A percentile compares a stretch with the other conserved stretches of the same genome.
Evolutionary conservation across 1,140 invertebrate genomes (phyloP).

Genomic region (Drosophila sulfurigaster): DNA sequence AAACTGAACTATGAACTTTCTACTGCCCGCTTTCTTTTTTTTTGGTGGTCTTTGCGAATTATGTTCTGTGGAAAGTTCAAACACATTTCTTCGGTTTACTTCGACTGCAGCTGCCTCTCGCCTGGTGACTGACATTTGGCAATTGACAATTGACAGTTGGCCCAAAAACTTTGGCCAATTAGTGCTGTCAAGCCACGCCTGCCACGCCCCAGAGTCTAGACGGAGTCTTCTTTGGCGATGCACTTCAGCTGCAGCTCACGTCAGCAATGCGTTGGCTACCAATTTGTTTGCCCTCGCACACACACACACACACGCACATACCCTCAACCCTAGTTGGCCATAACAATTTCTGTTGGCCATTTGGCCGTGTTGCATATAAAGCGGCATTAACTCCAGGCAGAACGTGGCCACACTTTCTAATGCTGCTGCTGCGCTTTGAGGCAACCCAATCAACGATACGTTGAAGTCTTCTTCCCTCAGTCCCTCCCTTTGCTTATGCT

Average conservation of each 20-base stretch:
- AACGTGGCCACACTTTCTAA: constrained; percentile 70
- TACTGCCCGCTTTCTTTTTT: constrained; percentile 15
- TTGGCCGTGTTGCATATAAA: constrained; percentile 37
- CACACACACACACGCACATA: not conserved
- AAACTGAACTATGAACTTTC: constrained; percentile 18
- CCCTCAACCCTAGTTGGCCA: constrained; percentile 9
- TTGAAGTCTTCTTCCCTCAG: not conserved
- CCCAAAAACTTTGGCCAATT: constrained; percentile 68
- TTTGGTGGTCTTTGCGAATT: constrained; percentile 56
- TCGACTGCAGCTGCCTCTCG: constrained; percentile 25
- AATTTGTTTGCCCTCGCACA: constrained; percentile 56
- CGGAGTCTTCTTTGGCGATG: not conserved
- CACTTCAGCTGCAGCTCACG: constrained; percentile 42
- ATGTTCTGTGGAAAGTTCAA: constrained; percentile 68
- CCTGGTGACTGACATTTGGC: not conserved
- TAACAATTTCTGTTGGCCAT: constrained; percentile 51
- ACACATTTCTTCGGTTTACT: constrained; percentile 54
- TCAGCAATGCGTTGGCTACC: constrained; percentile 26
- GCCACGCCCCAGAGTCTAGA: not conserved
- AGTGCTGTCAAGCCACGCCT: constrained; percentile 38
- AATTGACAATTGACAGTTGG: constrained; percentile 74
- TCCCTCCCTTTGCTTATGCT: not conserved
- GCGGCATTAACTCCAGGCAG: constrained; percentile 30
- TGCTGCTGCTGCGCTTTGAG: constrained; percentile 53
- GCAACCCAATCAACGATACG: constrained; percentile 67